Evolutionary conservation across 2,797 vertebrate species (phyloP).

Genomic region (Eulemur coronatus): DNA sequence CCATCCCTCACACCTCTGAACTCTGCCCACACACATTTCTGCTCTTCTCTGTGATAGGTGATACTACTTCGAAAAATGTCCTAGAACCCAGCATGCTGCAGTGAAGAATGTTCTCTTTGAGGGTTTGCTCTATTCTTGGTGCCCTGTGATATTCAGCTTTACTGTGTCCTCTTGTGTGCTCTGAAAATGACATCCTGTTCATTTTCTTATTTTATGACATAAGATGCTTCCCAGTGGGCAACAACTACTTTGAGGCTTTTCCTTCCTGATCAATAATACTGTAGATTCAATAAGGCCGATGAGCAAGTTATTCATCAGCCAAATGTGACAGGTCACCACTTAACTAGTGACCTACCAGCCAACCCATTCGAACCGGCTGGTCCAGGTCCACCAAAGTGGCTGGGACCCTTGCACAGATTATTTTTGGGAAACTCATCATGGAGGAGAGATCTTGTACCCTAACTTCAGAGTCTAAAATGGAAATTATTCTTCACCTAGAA

Average conservation of each 20-base stretch:
- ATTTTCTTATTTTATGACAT: slow-evolving; percentile 42
- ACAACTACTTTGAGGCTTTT: slow-evolving; percentile 21
- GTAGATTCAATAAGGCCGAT: slow-evolving; percentile 41
- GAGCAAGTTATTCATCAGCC: not conserved
- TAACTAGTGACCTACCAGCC: not conserved
- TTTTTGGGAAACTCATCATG: not conserved
- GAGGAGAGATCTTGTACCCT: not conserved
- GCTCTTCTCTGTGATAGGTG: not conserved
- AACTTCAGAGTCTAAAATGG: not conserved
- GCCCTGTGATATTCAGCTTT: not conserved
- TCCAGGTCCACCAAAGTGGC: not conserved
- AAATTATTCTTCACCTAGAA: not conserved
- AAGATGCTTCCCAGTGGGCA: slow-evolving; percentile 45
- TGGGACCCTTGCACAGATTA: not conserved
- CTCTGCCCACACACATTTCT: not conserved
- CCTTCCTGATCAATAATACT: slow-evolving; percentile 21
- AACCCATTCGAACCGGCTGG: not conserved
- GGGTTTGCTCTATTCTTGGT: not conserved
- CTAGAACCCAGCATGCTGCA: not conserved
- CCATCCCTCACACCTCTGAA: not conserved
- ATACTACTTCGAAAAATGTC: not conserved
- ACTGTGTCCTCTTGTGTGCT: not conserved
- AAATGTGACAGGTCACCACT: not conserved
- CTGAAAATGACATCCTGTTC: not conserved
- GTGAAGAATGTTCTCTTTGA: not conserved